A percentile compares a stretch with the other conserved stretches of the same genome.
Evolutionary conservation across 1,140 invertebrate genomes (phyloP).

Genomic region (Drosophila mayri): DNA sequence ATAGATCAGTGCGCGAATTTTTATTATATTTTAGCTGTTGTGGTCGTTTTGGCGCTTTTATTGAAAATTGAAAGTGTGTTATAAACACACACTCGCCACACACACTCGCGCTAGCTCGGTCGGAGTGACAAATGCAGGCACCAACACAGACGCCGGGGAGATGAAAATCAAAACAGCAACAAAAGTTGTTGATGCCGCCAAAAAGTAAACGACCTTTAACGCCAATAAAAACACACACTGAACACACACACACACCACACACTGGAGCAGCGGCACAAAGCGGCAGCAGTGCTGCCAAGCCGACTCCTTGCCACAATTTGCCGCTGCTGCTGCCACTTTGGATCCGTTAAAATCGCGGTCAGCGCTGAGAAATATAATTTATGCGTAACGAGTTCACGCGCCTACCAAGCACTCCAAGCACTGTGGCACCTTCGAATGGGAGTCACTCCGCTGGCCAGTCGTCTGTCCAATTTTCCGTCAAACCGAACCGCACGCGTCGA

Average conservation of each 20-base stretch:
- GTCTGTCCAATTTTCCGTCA: constrained; percentile 41
- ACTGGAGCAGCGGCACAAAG: constrained; percentile 41
- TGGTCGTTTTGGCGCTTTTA: constrained; percentile 57
- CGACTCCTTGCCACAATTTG: constrained; percentile 46
- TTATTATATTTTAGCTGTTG: constrained; percentile 38
- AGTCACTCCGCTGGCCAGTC: constrained; percentile 17
- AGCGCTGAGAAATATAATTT: constrained; percentile 63
- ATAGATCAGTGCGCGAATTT: constrained; percentile 73
- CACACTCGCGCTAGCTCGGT: background rate
- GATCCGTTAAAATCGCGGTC: constrained; percentile 77
- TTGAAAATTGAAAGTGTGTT: constrained; percentile 83
- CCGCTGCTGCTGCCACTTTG: constrained; percentile 30
- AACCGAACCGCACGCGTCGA: constrained; percentile 76
- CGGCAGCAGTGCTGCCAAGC: constrained; percentile 55
- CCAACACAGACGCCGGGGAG: constrained; percentile 43
- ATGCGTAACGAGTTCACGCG: constrained; percentile 82
- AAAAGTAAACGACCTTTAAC: constrained; percentile 84
- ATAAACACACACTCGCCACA: constrained; percentile 48
- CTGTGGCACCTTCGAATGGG: constrained; percentile 54
- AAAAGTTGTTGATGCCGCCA: constrained; percentile 83
- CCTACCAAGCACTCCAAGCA: constrained; percentile 71
- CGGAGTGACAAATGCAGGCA: constrained; percentile 33
- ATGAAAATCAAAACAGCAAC: constrained; percentile 82
- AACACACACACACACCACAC: constrained; percentile 13
- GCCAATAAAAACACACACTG: constrained; percentile 76